phyloP scores from a whole-genome alignment of 2,113 vertebrate species.

The Centropus bengalensis region DNA sequence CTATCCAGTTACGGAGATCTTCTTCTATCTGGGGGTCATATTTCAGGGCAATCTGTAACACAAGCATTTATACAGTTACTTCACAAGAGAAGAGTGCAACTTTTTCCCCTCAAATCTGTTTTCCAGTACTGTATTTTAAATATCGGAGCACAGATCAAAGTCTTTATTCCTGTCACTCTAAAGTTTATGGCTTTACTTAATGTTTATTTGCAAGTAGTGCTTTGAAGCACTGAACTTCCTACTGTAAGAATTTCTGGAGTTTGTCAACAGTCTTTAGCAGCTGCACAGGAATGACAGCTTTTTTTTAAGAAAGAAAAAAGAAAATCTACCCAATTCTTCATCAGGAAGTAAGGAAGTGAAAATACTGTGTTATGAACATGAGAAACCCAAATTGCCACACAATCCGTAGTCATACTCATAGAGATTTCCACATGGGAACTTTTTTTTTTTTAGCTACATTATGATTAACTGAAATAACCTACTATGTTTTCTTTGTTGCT shows the following conservation, averaged over 20 bases:
- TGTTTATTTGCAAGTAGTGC: not conserved
- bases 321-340: not conserved
- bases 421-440: not conserved
- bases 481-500: not conserved
- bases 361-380: not conserved
- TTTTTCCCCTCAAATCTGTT: not conserved
- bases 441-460: not conserved
- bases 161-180: not conserved
- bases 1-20: conserved; percentile 95
- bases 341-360: not conserved
- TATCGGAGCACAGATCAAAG: not conserved
- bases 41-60: conserved; percentile 92
- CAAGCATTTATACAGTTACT: conserved; percentile 36
- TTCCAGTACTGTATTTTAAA: not conserved
- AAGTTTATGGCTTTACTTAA: not conserved
- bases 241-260: not conserved
- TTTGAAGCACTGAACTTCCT: not conserved
- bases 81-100: not conserved
- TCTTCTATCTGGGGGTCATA: conserved; percentile 94
- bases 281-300: not conserved
- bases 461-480: not conserved
- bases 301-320: not conserved
- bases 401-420: not conserved
- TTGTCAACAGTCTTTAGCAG: not conserved
- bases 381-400: not conserved